These are phyloP conservation scores for Myripristis murdjan DNA, from an alignment of 2,797 vertebrate genomes.

Conservation along the genomic window DNA sequence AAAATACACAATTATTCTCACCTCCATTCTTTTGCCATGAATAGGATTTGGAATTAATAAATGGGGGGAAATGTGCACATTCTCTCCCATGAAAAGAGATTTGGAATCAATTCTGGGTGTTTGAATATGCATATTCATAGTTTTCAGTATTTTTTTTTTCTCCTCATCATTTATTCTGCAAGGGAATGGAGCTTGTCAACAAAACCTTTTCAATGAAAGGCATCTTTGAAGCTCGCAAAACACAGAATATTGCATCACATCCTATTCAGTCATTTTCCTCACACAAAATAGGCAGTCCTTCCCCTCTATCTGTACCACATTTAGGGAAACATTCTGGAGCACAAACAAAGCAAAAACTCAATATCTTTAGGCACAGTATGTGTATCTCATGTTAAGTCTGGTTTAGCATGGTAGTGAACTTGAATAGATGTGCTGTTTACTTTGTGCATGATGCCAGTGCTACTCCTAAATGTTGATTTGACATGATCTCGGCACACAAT, in stretches of 20 bases:
- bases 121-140: constrained; percentile 84
- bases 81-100: constrained; percentile 77
- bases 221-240: constrained; percentile 68
- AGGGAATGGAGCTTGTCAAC: constrained; percentile 72
- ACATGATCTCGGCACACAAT: constrained; percentile 75
- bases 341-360: constrained; percentile 69
- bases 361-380: constrained; percentile 64
- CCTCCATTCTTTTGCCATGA: constrained; percentile 74
- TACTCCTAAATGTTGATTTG: constrained; percentile 72
- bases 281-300: constrained; percentile 37
- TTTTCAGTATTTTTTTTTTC: constrained; percentile 55
- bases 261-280: constrained; percentile 62
- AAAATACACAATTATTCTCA: constrained; percentile 84
- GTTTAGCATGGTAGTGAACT: constrained; percentile 60
- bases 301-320: constrained; percentile 66
- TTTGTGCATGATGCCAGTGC: constrained; percentile 44
- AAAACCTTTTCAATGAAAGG: constrained; percentile 73
- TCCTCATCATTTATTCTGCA: constrained; percentile 71
- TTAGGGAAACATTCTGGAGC: constrained; percentile 65
- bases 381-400: constrained; percentile 60
- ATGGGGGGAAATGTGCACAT: constrained; percentile 59
- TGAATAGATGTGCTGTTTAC: constrained; percentile 69
- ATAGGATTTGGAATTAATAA: constrained; percentile 83
- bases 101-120: constrained; percentile 73
- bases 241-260: constrained; percentile 67